Evolutionary conservation across 2,888 invertebrate genomes (phyloP).

Genomic region (Chymomyza amoena): DNA sequence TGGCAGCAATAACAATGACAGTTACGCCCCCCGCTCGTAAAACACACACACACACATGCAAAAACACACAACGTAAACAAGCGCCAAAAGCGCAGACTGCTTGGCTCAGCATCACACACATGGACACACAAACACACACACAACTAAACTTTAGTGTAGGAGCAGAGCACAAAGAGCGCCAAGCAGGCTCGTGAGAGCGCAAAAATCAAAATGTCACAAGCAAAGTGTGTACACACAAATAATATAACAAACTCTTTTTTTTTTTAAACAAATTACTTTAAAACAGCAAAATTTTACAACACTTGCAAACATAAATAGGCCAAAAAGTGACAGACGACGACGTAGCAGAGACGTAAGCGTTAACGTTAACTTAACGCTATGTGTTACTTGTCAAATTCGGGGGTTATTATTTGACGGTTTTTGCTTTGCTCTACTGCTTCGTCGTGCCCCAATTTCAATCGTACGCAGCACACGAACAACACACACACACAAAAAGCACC

Average conservation of each 20-base stretch:
- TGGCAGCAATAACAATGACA: constrained; percentile 62
- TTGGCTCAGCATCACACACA: constrained; percentile 57
- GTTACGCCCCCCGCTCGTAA: constrained; percentile 54
- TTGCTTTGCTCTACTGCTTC: constrained; percentile 71
- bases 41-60: constrained; percentile 17
- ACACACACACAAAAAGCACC: not conserved
- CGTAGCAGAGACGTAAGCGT: constrained; percentile 4
- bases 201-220: constrained; percentile 20
- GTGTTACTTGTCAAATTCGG: constrained; percentile 42
- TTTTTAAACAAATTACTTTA: constrained; percentile 46
- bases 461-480: constrained; percentile 13
- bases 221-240: constrained; percentile 38
- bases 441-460: constrained; percentile 68
- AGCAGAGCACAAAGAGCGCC: constrained; percentile 41
- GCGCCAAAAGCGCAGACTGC: constrained; percentile 74
- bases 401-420: constrained; percentile 59
- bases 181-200: constrained; percentile 46
- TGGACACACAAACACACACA: not conserved
- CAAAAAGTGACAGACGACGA: not conserved
- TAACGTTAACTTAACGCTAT: not conserved
- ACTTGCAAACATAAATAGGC: not conserved
- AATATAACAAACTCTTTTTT: constrained; percentile 61
- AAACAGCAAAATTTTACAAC: not conserved
- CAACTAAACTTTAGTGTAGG: not conserved
- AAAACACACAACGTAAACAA: constrained; percentile 54